phyloP scores from a whole-genome alignment of 1,140 invertebrate genomes.

The Manduca sexta region DNA sequence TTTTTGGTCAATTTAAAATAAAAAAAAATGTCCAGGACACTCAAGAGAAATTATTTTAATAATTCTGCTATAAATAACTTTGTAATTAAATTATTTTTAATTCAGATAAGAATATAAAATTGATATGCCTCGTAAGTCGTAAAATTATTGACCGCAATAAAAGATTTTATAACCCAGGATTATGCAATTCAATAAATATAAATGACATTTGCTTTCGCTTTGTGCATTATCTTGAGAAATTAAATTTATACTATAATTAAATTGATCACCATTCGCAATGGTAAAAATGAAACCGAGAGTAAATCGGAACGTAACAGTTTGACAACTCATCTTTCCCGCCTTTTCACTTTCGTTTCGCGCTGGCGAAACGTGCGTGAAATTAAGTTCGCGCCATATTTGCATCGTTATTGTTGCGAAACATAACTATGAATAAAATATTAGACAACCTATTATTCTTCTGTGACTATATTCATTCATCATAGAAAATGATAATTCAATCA shows the following conservation, averaged over 20 bases:
- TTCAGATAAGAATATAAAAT: neutral
- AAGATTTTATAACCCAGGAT: too few relatives aligned
- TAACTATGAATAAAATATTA: neutral
- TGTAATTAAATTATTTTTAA: too few relatives aligned
- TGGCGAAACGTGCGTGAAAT: conserved; percentile 21
- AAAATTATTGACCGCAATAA: neutral
- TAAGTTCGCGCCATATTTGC: conserved; percentile 17
- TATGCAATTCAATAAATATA: neutral
- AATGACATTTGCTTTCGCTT: neutral
- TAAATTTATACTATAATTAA: neutral
- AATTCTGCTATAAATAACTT: too few relatives aligned
- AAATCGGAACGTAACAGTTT: conserved; percentile 19
- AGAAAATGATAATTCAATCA: too few relatives aligned
- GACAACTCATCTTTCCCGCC: conserved; percentile 29
- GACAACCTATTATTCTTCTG: neutral
- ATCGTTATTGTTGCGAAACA: conserved; percentile 6
- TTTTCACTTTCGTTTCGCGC: conserved; percentile 28
- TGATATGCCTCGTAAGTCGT: neutral
- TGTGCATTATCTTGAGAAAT: neutral
- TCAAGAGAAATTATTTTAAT: too few relatives aligned
- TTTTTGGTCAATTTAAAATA: too few relatives aligned
- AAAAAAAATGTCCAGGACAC: too few relatives aligned
- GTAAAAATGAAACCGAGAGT: conserved; percentile 22
- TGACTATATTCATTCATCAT: too few relatives aligned
- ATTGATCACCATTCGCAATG: neutral